Evolutionary conservation across 2,113 vertebrate species (phyloP), one percentile per base, ranked within the genome.

Genomic region (Cephalophus harveyi): DNA sequence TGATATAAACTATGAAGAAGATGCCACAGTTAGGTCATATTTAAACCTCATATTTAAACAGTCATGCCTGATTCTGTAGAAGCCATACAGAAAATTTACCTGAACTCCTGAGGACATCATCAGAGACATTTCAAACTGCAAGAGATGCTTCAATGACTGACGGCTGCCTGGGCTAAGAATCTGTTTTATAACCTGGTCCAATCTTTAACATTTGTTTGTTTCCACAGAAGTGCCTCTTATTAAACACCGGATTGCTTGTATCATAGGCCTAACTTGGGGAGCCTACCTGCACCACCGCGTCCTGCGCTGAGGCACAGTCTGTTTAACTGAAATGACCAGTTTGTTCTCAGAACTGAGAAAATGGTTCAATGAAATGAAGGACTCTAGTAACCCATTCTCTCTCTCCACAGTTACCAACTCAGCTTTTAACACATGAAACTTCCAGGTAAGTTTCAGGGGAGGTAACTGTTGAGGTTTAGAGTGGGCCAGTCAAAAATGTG

Each of bases 231-330:
- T 27, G 23, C 74, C 74, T 76, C 25, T 78, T 78, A 25, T 12
- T 46, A 78, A 76, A 46, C 13, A 15, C 40, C 7, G 15, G 28
- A 46, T 78, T 78, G 74, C 8, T 78, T 78, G 28, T 28, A 78
- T 46, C 74, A 4, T 28, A 28, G 74, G 40, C 40, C 23, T 46
- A 15, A 14, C 40, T 28, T 46, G 40, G 74, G 74, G 23, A 46
- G 2, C 6, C 23, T 14, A 14, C 40, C 74, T 28, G 74, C 0
- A 0, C 28, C 74, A 15, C 25, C 0, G 3, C 25, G 0, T 46
- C 25, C 43, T 46, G 25, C 27, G 4, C 40, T 28, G 40, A 78
- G 13, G 16, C 27, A 28, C 74, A 28, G 25, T 15, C 40, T 43
- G 4, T 28, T 78, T 78, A 46, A 78, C 40, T 28, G 27, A 78